phyloP scores from a whole-genome alignment of 2,888 invertebrate species.

The Lepidochitona cinerea region DNA sequence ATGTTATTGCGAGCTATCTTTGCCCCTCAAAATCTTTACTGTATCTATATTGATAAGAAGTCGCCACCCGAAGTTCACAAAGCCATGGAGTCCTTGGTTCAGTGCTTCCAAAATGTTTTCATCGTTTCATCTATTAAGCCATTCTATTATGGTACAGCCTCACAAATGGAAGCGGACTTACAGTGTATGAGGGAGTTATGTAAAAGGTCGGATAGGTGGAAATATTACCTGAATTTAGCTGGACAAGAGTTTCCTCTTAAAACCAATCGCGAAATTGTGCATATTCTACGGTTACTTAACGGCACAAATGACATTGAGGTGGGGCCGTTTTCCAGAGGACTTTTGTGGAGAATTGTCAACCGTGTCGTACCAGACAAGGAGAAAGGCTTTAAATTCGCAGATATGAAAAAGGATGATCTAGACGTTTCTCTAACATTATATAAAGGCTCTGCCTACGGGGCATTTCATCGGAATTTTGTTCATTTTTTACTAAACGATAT shows the following conservation, averaged over 20 bases:
- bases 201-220: constrained; percentile 47
- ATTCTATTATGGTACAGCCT: constrained; percentile 64
- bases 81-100: constrained; percentile 37
- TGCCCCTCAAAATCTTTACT: constrained; percentile 64
- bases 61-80: constrained; percentile 38
- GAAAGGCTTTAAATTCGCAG: constrained; percentile 18
- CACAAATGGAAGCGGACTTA: constrained; percentile 65
- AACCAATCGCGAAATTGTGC: constrained; percentile 67
- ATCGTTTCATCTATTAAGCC: constrained; percentile 59
- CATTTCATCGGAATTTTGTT: constrained; percentile 65
- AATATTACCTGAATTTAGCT: constrained; percentile 68
- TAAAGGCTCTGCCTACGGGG: constrained; percentile 67
- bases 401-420: constrained; percentile 31
- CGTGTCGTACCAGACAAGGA: constrained; percentile 31
- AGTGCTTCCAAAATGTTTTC: constrained; percentile 67
- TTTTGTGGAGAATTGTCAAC: constrained; percentile 29
- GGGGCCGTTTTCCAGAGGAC: constrained; percentile 40
- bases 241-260: constrained; percentile 67
- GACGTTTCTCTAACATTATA: constrained; percentile 39
- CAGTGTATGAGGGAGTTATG: constrained; percentile 67
- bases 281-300: constrained; percentile 65
- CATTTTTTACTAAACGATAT: constrained; percentile 55
- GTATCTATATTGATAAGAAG: constrained; percentile 65
- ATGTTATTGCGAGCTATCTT: constrained; percentile 60
- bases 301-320: constrained; percentile 69